Conservation (phyloP, 2,888 invertebrate genomes). For the Phalera bucephala region DNA sequence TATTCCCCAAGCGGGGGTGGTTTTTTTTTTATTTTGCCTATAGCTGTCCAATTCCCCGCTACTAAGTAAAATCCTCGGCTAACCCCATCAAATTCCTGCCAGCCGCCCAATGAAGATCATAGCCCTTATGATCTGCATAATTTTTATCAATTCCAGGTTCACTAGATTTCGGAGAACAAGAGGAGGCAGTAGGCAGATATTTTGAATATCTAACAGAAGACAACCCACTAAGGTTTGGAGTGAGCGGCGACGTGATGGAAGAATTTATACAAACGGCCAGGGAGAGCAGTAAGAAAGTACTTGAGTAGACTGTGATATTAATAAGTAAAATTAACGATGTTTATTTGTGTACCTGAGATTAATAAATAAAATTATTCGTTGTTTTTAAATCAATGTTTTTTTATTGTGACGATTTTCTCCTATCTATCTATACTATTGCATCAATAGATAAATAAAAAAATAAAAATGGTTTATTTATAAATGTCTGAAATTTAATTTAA, state of each 20-base stretch:
- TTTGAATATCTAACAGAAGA: conserved; percentile 65
- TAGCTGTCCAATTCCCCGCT: no score
- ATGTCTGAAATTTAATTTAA: no score
- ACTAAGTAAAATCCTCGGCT: no score
- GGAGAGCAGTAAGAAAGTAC: conserved; percentile 53
- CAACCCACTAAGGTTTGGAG: conserved; percentile 69
- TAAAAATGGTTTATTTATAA: no score
- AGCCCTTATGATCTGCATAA: neutral
- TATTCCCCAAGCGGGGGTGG: no score
- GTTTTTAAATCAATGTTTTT: neutral
- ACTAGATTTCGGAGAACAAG: conserved; percentile 61
- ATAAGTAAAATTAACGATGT: conserved; percentile 15
- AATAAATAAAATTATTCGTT: neutral
- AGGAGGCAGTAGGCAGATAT: conserved; percentile 66
- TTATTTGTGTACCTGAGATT: conserved; percentile 6
- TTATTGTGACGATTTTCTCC: no score
- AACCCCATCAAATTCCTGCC: no score
- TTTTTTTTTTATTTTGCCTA: no score
- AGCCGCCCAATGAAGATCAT: no score
- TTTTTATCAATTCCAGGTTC: conserved; percentile 52
- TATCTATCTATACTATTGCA: no score
- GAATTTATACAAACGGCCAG: conserved; percentile 65
- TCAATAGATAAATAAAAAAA: no score
- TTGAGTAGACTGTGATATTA: conserved; percentile 39
- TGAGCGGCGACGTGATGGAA: conserved; percentile 65